Evolutionary conservation across 92 coral and sea anemone species (phyloP).

Genomic region (Phenganax marumi): DNA sequence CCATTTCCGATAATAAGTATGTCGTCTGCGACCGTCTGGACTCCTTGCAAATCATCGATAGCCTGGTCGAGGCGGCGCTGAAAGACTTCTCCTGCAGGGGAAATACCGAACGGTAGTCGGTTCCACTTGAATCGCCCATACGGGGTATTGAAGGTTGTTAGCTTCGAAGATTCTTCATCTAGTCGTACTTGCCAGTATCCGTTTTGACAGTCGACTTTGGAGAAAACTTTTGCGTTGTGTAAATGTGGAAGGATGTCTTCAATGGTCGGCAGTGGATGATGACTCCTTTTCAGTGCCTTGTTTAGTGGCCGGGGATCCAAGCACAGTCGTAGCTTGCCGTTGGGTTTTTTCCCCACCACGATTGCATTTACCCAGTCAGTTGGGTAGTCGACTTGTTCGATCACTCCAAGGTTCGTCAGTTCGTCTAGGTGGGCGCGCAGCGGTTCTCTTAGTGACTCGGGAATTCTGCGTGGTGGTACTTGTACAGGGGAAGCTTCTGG

Average conservation of each 20-base stretch:
- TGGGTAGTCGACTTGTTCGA: constrained; percentile 18
- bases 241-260: constrained; percentile 26
- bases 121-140: too few species aligned
- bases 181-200: too few species aligned
- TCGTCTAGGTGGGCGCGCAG: constrained; percentile 37
- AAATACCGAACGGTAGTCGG: too few species aligned
- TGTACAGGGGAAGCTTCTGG: constrained; percentile 42
- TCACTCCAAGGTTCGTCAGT: constrained; percentile 15
- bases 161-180: too few species aligned
- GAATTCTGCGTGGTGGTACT: constrained; percentile 19
- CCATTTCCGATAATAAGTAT: too few species aligned
- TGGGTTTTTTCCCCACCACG: constrained; percentile 17
- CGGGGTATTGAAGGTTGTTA: too few species aligned
- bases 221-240: background rate
- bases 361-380: constrained; percentile 54
- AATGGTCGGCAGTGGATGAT: constrained; percentile 53
- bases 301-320: too few species aligned
- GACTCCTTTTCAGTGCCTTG: constrained; percentile 46
- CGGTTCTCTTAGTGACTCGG: constrained; percentile 41
- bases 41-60: too few species aligned
- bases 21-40: too few species aligned
- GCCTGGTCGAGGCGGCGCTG: too few species aligned
- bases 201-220: too few species aligned
- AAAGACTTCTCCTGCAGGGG: too few species aligned
- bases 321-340: constrained; percentile 2